These are phyloP conservation scores for Hirundichthys speculiger DNA, from an alignment of 2,113 vertebrate genomes.

Conservation along the genomic window DNA sequence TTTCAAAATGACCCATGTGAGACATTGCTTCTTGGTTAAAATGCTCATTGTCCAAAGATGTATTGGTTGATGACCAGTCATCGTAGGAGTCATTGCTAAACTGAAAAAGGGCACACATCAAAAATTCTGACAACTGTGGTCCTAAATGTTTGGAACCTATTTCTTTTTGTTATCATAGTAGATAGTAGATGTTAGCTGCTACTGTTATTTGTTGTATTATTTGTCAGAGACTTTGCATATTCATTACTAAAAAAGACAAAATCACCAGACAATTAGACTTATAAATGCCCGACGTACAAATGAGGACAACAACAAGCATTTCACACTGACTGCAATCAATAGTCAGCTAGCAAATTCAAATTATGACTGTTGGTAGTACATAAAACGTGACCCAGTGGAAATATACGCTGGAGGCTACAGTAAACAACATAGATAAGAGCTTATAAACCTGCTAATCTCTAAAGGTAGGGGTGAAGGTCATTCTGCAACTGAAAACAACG, in stretches of 20 bases:
- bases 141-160: too few relatives aligned
- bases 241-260: not conserved
- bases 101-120: too few relatives aligned
- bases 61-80: too few relatives aligned
- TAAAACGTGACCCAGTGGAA: constrained; percentile 4
- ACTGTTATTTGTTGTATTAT: not conserved
- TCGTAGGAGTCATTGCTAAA: too few relatives aligned
- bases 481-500: constrained; percentile 9
- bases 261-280: too few relatives aligned
- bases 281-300: too few relatives aligned
- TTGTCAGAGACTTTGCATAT: not conserved
- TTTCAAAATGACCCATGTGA: too few relatives aligned
- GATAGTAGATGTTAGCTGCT: not conserved
- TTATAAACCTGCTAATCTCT: constrained; percentile 12
- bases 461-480: constrained; percentile 12
- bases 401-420: not conserved
- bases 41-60: too few relatives aligned
- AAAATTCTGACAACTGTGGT: too few relatives aligned
- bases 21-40: too few relatives aligned
- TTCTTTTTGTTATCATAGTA: not conserved
- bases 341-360: not conserved
- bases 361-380: constrained; percentile 10
- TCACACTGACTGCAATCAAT: not conserved
- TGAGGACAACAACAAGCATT: too few relatives aligned
- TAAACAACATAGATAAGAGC: constrained; percentile 31